Evolutionary conservation across 1,140 invertebrate genomes (phyloP).

Genomic region (Meloidogyne exigua): DNA sequence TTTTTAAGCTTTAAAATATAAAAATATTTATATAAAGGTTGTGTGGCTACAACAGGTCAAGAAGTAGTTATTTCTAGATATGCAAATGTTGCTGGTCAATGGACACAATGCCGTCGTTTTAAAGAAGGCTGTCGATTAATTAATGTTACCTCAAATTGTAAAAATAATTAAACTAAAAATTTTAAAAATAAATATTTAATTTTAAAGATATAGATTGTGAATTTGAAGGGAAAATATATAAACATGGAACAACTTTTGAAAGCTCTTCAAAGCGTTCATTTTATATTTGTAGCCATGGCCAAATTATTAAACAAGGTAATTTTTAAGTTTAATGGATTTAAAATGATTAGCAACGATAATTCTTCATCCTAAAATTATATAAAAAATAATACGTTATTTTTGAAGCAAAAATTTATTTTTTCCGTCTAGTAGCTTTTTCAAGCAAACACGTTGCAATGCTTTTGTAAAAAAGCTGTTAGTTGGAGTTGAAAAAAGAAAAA

Average conservation of each 20-base stretch:
- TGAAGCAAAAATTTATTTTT: too few relatives aligned
- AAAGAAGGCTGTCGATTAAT: constrained; percentile 47
- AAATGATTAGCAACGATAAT: too few relatives aligned
- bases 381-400: too few relatives aligned
- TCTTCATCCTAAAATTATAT: too few relatives aligned
- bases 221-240: constrained; percentile 35
- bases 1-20: too few relatives aligned
- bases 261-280: constrained; percentile 27
- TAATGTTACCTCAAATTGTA: constrained; percentile 47
- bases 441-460: too few relatives aligned
- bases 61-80: constrained; percentile 39
- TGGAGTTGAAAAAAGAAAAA: too few relatives aligned
- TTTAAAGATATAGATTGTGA: constrained; percentile 45
- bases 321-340: too few relatives aligned
- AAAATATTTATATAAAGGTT: constrained; percentile 24
- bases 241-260: constrained; percentile 39
- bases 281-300: constrained; percentile 43
- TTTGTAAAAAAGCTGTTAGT: too few relatives aligned
- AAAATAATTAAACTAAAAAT: constrained; percentile 3
- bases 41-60: constrained; percentile 40
- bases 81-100: constrained; percentile 42
- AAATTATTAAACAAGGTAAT: constrained; percentile 44
- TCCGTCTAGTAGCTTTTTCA: too few relatives aligned
- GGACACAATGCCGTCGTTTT: constrained; percentile 47
- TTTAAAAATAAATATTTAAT: constrained; percentile 9